Conservation (phyloP, 2,113 vertebrate genomes). For the Balaenoptera acutorostrata region DNA sequence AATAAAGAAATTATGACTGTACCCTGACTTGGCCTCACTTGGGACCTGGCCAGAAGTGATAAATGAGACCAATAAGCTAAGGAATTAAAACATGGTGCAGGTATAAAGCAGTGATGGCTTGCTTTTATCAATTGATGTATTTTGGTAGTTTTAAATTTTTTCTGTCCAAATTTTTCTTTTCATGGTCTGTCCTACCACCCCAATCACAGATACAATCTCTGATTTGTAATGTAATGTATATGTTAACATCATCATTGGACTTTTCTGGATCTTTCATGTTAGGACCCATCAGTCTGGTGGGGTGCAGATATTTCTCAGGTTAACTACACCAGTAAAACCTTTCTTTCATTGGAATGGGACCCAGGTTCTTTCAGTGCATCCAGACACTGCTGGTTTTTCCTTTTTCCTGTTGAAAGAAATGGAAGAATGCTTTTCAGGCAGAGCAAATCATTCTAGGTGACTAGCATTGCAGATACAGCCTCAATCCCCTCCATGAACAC, state of each 20-base stretch:
- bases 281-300: not conserved
- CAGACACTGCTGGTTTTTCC: not conserved
- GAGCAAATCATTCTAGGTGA: not conserved
- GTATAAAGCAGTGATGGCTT: not conserved
- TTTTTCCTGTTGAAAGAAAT: not conserved
- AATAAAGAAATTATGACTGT: constrained; percentile 32
- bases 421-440: not conserved
- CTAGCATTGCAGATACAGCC: not conserved
- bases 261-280: constrained; percentile 16
- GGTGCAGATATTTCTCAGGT: not conserved
- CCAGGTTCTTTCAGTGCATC: not conserved
- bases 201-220: not conserved
- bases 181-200: not conserved
- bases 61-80: constrained; percentile 28
- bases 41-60: constrained; percentile 48
- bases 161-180: not conserved
- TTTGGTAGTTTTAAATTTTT: not conserved
- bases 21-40: constrained; percentile 35
- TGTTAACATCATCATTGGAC: not conserved
- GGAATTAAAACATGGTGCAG: not conserved
- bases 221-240: not conserved
- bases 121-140: not conserved
- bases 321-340: not conserved
- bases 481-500: not conserved
- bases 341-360: not conserved